phyloP scores from a whole-genome alignment of 2,113 vertebrate species.

The Cyanoderma ruficeps region DNA sequence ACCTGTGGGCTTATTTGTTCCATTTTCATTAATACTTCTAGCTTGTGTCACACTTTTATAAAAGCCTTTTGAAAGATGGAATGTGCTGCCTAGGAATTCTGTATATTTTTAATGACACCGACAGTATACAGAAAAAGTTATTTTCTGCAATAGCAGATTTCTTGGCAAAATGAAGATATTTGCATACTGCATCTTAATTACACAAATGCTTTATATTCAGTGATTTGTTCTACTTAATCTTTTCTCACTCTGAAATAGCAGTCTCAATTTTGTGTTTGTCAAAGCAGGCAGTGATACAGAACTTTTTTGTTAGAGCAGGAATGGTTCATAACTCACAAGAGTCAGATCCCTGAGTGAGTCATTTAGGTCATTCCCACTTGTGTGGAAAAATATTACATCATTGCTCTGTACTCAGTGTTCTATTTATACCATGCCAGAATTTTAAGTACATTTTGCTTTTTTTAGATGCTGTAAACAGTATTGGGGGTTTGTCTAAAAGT shows the following conservation, averaged over 20 bases:
- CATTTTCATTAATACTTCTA: background rate
- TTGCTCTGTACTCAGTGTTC: slow-evolving; percentile 63
- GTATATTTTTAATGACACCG: background rate
- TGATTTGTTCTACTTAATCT: slow-evolving; percentile 25
- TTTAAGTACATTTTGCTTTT: slow-evolving; percentile 70
- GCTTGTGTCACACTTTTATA: background rate
- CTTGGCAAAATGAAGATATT: background rate
- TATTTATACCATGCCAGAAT: slow-evolving; percentile 71
- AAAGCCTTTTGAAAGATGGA: background rate
- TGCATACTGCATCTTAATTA: background rate
- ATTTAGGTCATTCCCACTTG: slow-evolving; percentile 68
- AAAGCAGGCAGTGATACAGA: slow-evolving; percentile 43
- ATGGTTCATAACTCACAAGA: slow-evolving; percentile 58
- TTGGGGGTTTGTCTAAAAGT: slow-evolving; percentile 41
- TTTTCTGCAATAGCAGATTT: background rate
- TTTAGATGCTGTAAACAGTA: slow-evolving; percentile 69
- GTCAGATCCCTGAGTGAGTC: slow-evolving; percentile 68
- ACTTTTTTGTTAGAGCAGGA: slow-evolving; percentile 44
- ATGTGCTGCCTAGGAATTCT: background rate
- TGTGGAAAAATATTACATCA: slow-evolving; percentile 76
- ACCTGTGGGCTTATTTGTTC: background rate
- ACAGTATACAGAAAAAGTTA: background rate
- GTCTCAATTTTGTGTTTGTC: background rate
- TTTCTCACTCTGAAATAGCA: background rate
- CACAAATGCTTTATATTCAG: background rate